phyloP scores from a whole-genome alignment of 2,888 invertebrate species.

The Rhyacophila evoluta region DNA sequence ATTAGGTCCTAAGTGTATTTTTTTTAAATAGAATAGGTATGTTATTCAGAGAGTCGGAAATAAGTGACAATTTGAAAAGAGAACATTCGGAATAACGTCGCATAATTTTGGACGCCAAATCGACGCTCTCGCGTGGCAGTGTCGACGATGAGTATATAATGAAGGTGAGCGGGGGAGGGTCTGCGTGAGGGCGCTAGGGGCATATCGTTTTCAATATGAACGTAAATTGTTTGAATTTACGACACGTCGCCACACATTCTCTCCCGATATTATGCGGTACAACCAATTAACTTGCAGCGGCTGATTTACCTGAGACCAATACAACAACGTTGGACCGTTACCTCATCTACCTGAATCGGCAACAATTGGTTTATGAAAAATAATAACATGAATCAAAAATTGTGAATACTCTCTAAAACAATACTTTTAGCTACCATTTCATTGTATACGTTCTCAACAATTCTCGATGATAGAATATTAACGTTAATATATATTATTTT shows the following conservation, averaged over 20 bases:
- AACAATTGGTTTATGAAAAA: not conserved
- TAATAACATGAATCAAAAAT: too few species aligned
- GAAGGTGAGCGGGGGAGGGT: not conserved
- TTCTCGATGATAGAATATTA: too few species aligned
- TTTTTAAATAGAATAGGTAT: too few species aligned
- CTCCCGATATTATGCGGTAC: conserved; percentile 35
- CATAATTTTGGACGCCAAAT: not conserved
- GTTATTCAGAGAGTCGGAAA: too few species aligned
- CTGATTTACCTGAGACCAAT: conserved; percentile 39
- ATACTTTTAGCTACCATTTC: too few species aligned
- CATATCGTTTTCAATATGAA: conserved; percentile 32
- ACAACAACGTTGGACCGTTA: not conserved
- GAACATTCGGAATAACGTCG: not conserved
- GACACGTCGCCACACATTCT: conserved; percentile 34
- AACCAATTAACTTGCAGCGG: conserved; percentile 44
- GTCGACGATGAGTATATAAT: not conserved
- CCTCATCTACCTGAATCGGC: not conserved
- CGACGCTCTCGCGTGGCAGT: not conserved
- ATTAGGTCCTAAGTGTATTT: too few species aligned
- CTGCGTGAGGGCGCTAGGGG: not conserved
- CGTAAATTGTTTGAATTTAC: conserved; percentile 46
- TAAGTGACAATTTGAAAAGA: too few species aligned
- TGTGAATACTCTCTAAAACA: too few species aligned
- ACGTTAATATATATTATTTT: too few species aligned
- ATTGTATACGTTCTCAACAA: too few species aligned